Evolutionary conservation across 2,113 vertebrate species (phyloP).

Genomic region (Percopsis transmontana): DNA sequence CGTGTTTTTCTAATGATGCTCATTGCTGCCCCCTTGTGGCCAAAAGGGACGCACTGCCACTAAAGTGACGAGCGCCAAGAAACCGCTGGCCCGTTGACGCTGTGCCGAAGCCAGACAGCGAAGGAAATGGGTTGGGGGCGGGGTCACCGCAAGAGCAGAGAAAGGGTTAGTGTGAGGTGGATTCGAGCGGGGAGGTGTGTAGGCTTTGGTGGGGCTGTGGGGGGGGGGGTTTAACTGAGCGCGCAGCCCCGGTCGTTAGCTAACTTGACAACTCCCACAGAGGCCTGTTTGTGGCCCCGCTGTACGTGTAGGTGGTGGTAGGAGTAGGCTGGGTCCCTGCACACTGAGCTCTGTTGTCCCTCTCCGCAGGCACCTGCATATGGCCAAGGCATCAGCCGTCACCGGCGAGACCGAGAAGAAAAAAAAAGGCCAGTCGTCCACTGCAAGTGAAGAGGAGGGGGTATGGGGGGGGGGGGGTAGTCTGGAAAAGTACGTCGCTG

Average conservation of each 20-base stretch:
- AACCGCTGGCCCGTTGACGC: neutral
- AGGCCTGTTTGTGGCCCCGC: slow-evolving; percentile 66
- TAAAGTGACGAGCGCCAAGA: too few relatives aligned
- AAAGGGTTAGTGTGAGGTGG: slow-evolving; percentile 63
- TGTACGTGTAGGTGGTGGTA: neutral
- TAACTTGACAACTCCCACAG: slow-evolving; percentile 68
- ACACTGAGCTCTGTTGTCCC: slow-evolving; percentile 74
- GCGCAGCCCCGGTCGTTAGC: slow-evolving; percentile 46
- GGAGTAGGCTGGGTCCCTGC: slow-evolving; percentile 31
- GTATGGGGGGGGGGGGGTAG: neutral
- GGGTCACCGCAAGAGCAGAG: slow-evolving; percentile 47
- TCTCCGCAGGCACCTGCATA: slow-evolving; percentile 61
- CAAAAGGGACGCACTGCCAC: too few relatives aligned
- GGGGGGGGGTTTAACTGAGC: neutral
- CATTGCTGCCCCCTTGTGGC: too few relatives aligned
- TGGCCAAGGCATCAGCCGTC: slow-evolving; percentile 68
- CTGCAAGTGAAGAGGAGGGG: slow-evolving; percentile 37
- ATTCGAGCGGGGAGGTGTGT: slow-evolving; percentile 59
- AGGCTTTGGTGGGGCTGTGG: neutral
- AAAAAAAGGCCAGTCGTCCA: slow-evolving; percentile 36
- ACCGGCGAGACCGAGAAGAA: neutral
- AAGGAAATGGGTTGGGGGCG: slow-evolving; percentile 30
- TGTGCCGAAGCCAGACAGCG: slow-evolving; percentile 36
- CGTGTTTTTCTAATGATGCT: too few relatives aligned
- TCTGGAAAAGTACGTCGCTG: slow-evolving; percentile 69